Conservation (phyloP, 1,140 invertebrate species). For the Drosophila ogumai region DNA sequence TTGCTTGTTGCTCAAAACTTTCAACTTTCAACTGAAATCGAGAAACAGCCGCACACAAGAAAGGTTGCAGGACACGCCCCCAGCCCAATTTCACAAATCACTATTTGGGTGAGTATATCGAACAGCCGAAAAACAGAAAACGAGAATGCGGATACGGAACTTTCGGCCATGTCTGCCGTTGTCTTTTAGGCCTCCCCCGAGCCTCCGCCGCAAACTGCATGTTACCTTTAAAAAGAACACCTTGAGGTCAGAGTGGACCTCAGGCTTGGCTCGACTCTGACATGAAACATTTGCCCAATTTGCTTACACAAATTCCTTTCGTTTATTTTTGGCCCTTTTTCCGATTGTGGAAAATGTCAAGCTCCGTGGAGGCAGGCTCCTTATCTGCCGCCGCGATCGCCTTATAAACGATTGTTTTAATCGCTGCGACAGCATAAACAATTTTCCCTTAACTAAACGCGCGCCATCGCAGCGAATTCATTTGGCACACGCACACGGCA, state of each 20-base stretch:
- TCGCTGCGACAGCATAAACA: conserved; percentile 59
- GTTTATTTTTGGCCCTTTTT: conserved; percentile 36
- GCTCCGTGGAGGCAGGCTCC: neutral
- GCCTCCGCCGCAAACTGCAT: neutral
- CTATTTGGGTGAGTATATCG: conserved; percentile 49
- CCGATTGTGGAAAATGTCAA: conserved; percentile 50
- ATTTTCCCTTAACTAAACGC: conserved; percentile 63
- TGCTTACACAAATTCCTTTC: conserved; percentile 41
- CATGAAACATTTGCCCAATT: conserved; percentile 35
- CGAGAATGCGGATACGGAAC: conserved; percentile 16
- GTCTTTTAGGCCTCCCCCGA: conserved; percentile 2
- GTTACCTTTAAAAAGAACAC: conserved; percentile 4
- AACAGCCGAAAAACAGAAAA: conserved; percentile 30
- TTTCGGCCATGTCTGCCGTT: conserved; percentile 10
- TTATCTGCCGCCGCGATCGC: conserved; percentile 51
- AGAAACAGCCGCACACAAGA: conserved; percentile 1
- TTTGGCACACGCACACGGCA: conserved; percentile 49
- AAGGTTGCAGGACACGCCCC: conserved; percentile 60
- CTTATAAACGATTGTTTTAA: conserved; percentile 68
- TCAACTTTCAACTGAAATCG: conserved; percentile 6
- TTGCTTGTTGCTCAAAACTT: conserved; percentile 62
- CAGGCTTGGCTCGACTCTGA: neutral
- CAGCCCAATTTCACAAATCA: conserved; percentile 59
- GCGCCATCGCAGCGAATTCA: conserved; percentile 48
- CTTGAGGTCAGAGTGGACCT: conserved; percentile 32